These are phyloP conservation scores for Brenthis ino DNA, from an alignment of 2,888 invertebrate species.

Conservation along the genomic window DNA sequence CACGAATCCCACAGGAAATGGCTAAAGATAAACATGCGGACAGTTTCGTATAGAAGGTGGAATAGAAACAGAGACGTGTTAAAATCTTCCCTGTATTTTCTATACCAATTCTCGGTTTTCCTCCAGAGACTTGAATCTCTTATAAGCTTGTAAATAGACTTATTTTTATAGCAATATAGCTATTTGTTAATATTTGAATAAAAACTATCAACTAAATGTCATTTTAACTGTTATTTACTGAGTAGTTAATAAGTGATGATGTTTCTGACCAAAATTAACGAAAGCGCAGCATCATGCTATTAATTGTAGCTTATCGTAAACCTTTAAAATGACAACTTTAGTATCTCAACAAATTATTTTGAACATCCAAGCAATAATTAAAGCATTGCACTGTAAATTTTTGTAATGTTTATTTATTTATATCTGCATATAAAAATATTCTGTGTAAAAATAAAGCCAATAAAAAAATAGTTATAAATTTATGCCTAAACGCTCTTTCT, in stretches of 20 bases:
- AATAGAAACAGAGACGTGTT: conserved; percentile 46
- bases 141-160: conserved; percentile 60
- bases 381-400: too few relatives aligned
- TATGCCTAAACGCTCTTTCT: too few relatives aligned
- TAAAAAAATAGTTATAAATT: too few relatives aligned
- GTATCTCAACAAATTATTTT: conserved; percentile 27
- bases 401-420: too few relatives aligned
- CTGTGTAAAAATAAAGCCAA: too few relatives aligned
- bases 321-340: conserved; percentile 34
- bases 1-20: conserved; percentile 41
- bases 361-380: conserved; percentile 12
- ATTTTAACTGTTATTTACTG: conserved; percentile 36
- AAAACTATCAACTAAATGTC: background rate
- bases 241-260: conserved; percentile 35
- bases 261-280: conserved; percentile 29
- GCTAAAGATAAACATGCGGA: conserved; percentile 44
- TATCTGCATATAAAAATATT: too few relatives aligned
- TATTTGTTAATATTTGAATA: background rate
- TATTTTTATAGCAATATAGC: conserved; percentile 45
- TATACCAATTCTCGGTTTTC: conserved; percentile 54
- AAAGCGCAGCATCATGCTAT: conserved; percentile 15
- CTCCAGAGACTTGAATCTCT: conserved; percentile 55
- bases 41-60: conserved; percentile 45
- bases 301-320: conserved; percentile 34
- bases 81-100: conserved; percentile 48